Evolutionary conservation across 1,140 invertebrate species (phyloP), one percentile per base, ranked within the genome.

Genomic region (Panagrolaimus sp.): DNA sequence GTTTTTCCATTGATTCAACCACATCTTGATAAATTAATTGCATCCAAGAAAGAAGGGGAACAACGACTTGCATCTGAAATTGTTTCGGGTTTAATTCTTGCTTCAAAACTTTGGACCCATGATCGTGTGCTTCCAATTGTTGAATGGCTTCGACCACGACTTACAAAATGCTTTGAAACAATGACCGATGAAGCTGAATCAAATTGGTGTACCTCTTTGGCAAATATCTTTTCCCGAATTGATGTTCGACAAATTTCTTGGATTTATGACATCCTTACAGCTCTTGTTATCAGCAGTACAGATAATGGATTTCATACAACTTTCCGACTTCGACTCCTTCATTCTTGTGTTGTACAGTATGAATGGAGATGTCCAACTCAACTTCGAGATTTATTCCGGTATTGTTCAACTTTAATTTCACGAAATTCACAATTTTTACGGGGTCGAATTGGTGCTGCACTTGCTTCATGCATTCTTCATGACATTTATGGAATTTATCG

Each of bases 11-110:
- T 86, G 5, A 89, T 92, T 63, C 73, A 89, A 32, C 85, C 87
- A 0, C 89, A 91, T 82, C 83, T 94, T 14, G 82, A 88, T 67
- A 83, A 84, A 55, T 84, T 92, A 24, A 88, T 91, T 0, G 78
- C 78, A 9, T 89, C 90, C 62, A 86, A 87, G 43, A 87, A 90
- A 62, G 91, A 94, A 81, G 88, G 89, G 68, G 87, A 85, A 73
- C 91, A 95, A 77, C 87, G 91, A 58, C 92, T 91, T 85, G 91
- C 90, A 0, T 87, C 91, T 2, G 93, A 95, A 84, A 88, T 95
- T 5, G 86, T 91, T 1, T 87, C 89, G 7, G 89, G 90, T 8
- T 78, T 93, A 0, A 86, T 94, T 14, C 83, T 88, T 8, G 92
- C 91, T 0, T 88, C 89, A 1, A 92, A 93, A 78, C 89, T 93